A percentile compares a stretch with the other conserved stretches of the same genome.
Evolutionary conservation across 2,888 invertebrate species (phyloP).

Genomic region (Dryococelus australis): DNA sequence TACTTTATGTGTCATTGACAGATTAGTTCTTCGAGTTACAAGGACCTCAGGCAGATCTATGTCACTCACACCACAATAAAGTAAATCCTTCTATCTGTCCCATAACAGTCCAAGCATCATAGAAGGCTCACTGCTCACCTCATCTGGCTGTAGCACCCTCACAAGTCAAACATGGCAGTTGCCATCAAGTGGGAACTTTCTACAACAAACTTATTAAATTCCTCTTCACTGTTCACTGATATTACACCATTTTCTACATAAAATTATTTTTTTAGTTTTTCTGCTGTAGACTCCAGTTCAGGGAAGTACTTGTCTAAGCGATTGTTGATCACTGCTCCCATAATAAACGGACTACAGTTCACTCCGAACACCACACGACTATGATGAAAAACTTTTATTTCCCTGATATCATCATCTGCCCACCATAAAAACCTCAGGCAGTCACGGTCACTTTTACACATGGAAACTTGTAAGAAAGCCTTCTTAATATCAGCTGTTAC

Average conservation of each 20-base stretch:
- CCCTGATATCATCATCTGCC: not conserved
- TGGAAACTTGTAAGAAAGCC: too few species aligned
- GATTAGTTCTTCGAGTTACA: not conserved
- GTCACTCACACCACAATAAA: not conserved
- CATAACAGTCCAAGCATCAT: not conserved
- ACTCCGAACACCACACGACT: conserved; percentile 41
- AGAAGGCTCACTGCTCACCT: not conserved
- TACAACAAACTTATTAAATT: not conserved
- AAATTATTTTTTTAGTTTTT: not conserved
- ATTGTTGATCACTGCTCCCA: conserved; percentile 36
- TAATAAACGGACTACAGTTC: conserved; percentile 38
- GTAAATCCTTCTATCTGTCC: too few species aligned
- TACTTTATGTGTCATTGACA: conserved; percentile 19
- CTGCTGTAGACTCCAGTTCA: not conserved
- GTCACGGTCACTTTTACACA: not conserved
- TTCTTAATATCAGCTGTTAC: too few species aligned
- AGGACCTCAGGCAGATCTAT: not conserved
- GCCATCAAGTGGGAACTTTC: not conserved
- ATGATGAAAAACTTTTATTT: conserved; percentile 34
- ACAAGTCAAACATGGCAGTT: not conserved
- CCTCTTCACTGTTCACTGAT: not conserved
- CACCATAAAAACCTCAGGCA: conserved; percentile 23
- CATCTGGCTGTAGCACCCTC: not conserved
- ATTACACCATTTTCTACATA: conserved; percentile 24
- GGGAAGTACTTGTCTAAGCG: conserved; percentile 28